Evolutionary conservation across 2,113 vertebrate species (phyloP).

Genomic region (Setophaga petechia): DNA sequence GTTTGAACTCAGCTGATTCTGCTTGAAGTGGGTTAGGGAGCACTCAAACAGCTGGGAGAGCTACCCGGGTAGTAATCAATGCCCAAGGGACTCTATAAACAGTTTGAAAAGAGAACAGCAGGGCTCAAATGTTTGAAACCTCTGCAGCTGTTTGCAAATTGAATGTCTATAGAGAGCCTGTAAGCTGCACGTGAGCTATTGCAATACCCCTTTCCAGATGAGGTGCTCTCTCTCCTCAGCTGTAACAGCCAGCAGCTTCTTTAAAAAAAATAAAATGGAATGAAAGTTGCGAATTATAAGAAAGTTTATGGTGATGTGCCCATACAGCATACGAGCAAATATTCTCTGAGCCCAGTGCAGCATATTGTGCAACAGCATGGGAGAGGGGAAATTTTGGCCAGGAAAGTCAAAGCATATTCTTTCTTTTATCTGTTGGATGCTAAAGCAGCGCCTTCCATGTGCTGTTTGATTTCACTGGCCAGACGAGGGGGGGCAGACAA

Average conservation of each 20-base stretch:
- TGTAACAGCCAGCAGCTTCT: neutral
- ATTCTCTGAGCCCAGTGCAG: neutral
- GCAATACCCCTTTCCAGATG: neutral
- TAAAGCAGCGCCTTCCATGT: neutral
- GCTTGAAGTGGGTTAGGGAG: slow-evolving; percentile 41
- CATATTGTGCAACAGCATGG: slow-evolving; percentile 62
- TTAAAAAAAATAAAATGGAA: neutral
- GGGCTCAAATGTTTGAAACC: neutral
- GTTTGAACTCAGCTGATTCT: slow-evolving; percentile 41
- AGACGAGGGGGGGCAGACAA: neutral
- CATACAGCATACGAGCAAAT: neutral
- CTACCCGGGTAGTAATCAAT: neutral
- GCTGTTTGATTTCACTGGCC: slow-evolving; percentile 9
- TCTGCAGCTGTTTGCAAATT: slow-evolving; percentile 43
- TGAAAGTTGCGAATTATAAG: neutral
- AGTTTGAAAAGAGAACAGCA: neutral
- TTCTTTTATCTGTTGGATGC: slow-evolving; percentile 48
- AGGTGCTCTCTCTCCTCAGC: neutral
- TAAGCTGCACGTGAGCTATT: neutral
- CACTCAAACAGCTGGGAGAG: slow-evolving; percentile 26
- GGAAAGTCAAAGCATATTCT: slow-evolving; percentile 56
- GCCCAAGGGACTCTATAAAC: slow-evolving; percentile 25
- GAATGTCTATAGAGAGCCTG: neutral
- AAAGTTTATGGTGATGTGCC: slow-evolving; percentile 7
- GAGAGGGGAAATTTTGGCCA: slow-evolving; percentile 50